Percentiles rank a stretch among this genome's conserved stretches.
Evolutionary conservation across 2,113 vertebrate species (phyloP).

Genomic region (Malurus elegans): DNA sequence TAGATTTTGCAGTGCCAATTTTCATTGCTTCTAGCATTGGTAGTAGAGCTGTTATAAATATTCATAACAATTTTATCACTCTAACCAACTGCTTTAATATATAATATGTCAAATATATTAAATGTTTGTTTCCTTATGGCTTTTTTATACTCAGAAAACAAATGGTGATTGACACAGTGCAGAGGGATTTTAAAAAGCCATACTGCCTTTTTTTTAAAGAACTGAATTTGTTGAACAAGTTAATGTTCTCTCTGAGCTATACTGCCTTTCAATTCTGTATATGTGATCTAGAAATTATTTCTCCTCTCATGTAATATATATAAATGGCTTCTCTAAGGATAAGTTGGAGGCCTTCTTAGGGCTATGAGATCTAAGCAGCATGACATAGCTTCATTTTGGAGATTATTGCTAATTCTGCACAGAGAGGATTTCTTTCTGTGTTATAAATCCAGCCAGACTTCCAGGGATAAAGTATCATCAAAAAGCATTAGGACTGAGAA

Average conservation of each 20-base stretch:
- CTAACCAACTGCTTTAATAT: slow-evolving; percentile 23
- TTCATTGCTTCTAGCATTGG: background rate
- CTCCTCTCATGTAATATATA: background rate
- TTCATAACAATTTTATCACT: slow-evolving; percentile 33
- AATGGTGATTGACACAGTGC: background rate
- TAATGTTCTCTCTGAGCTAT: background rate
- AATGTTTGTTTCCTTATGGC: background rate
- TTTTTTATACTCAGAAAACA: slow-evolving; percentile 17
- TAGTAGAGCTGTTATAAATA: slow-evolving; percentile 35
- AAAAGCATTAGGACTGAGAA: background rate
- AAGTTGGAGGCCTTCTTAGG: background rate
- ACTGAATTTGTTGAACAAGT: background rate
- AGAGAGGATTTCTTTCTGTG: background rate
- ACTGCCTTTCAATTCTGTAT: background rate
- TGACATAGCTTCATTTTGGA: background rate
- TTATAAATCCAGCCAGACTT: background rate
- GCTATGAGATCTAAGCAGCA: background rate
- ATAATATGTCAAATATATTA: background rate
- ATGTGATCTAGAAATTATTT: background rate
- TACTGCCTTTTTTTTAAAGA: background rate
- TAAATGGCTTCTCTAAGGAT: background rate
- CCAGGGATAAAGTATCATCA: background rate
- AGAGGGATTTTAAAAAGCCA: background rate
- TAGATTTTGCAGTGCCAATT: slow-evolving; percentile 8
- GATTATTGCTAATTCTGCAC: background rate